These are phyloP conservation scores for Arbacia lixula DNA, from an alignment of 53 echinoderm and acorn worm species.

Conservation along the genomic window DNA sequence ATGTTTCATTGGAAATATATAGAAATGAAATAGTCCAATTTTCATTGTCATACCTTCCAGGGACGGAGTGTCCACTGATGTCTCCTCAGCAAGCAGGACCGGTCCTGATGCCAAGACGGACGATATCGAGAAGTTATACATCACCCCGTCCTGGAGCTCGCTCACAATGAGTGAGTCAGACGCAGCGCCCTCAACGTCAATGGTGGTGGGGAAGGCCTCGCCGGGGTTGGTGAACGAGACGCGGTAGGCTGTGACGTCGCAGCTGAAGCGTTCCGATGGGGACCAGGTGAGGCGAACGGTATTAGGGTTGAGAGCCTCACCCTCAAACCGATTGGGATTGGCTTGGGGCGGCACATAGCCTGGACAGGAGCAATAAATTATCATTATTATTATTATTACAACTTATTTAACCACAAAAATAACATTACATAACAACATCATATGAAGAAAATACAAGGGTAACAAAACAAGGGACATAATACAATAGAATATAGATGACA, in stretches of 20 bases:
- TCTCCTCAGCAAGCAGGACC: constrained; percentile 33
- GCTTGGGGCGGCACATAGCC: constrained; percentile 70
- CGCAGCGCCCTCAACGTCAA: constrained; percentile 74
- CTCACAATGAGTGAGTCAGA: constrained; percentile 28
- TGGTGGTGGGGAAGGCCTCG: constrained; percentile 2
- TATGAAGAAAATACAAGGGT: too few species aligned
- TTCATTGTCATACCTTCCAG: too few species aligned
- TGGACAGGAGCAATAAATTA: too few species aligned
- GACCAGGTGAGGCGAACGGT: constrained; percentile 67
- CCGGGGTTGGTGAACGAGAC: constrained; percentile 69
- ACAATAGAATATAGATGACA: too few species aligned
- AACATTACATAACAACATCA: too few species aligned
- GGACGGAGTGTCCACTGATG: constrained; percentile 49
- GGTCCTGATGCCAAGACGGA: constrained; percentile 50
- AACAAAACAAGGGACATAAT: too few species aligned
- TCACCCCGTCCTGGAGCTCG: constrained; percentile 55
- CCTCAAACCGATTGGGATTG: constrained; percentile 70
- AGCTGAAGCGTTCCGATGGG: constrained; percentile 66
- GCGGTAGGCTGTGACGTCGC: constrained; percentile 85
- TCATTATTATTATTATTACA: too few species aligned
- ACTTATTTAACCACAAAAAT: too few species aligned
- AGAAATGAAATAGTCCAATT: too few species aligned
- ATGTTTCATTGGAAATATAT: too few species aligned
- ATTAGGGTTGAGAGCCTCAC: constrained; percentile 55
- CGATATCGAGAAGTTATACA: constrained; percentile 68